phyloP scores from a whole-genome alignment of 2,113 vertebrate species.

The Corythornis vintsioides region DNA sequence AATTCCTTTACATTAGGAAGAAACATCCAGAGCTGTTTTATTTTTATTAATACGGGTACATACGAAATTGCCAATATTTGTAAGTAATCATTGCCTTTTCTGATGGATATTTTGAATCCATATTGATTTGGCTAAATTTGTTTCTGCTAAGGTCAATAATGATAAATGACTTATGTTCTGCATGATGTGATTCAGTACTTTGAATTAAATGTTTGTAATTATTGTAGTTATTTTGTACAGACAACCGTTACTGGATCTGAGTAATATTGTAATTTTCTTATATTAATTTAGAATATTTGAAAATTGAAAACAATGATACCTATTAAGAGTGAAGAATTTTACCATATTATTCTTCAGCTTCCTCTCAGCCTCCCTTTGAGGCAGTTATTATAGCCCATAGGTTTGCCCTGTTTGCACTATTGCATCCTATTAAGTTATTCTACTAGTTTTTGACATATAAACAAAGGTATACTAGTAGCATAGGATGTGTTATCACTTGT shows the following conservation, averaged over 20 bases:
- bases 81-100: slow-evolving; percentile 63
- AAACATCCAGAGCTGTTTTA: slow-evolving; percentile 44
- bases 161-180: slow-evolving; percentile 72
- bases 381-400: background rate
- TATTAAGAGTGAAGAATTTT: background rate
- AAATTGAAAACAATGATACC: background rate
- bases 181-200: slow-evolving; percentile 70
- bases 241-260: slow-evolving; percentile 60
- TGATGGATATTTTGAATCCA: slow-evolving; percentile 66
- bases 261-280: slow-evolving; percentile 43
- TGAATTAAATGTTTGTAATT: slow-evolving; percentile 73
- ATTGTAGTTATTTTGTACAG: slow-evolving; percentile 73
- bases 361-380: background rate
- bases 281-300: slow-evolving; percentile 5
- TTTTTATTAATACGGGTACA: slow-evolving; percentile 57
- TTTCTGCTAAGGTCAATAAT: slow-evolving; percentile 74
- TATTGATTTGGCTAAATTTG: slow-evolving; percentile 76
- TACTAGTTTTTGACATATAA: background rate
- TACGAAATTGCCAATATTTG: slow-evolving; percentile 53
- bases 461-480: background rate
- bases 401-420: background rate
- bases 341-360: background rate
- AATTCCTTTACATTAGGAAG: slow-evolving; percentile 62
- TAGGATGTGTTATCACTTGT: background rate
- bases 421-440: background rate